phyloP scores from a whole-genome alignment of 2,113 vertebrate genomes.

The Lates calcarifer region DNA sequence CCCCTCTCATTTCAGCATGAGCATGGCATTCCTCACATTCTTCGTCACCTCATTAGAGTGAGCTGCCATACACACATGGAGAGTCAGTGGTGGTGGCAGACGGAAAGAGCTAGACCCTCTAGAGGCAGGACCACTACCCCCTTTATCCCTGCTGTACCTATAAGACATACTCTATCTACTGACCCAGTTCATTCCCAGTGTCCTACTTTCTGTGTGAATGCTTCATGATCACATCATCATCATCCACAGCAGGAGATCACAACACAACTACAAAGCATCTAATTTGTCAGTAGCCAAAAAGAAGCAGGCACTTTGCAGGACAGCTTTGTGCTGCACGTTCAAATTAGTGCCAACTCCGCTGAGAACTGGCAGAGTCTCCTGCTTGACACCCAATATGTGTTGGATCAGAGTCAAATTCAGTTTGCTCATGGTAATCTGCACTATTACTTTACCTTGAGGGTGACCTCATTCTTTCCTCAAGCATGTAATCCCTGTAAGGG shows the following conservation, averaged over 20 bases:
- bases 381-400: constrained; percentile 68
- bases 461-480: constrained; percentile 70
- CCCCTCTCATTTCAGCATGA: constrained; percentile 80
- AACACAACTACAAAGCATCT: constrained; percentile 49
- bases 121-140: constrained; percentile 42
- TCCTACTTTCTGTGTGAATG: constrained; percentile 71
- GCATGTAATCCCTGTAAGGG: constrained; percentile 66
- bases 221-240: constrained; percentile 70
- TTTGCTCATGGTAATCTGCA: constrained; percentile 63
- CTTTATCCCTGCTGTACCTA: constrained; percentile 25
- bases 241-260: constrained; percentile 57
- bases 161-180: constrained; percentile 47
- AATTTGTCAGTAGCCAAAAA: constrained; percentile 56
- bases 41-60: constrained; percentile 83
- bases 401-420: constrained; percentile 72
- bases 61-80: constrained; percentile 65
- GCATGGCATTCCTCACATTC: constrained; percentile 85
- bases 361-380: constrained; percentile 52
- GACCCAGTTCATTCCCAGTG: constrained; percentile 61
- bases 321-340: constrained; percentile 55
- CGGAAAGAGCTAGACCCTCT: constrained; percentile 34
- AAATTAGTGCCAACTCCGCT: constrained; percentile 50
- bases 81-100: constrained; percentile 66
- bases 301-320: constrained; percentile 26
- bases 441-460: constrained; percentile 65